phyloP scores from a whole-genome alignment of 2,113 vertebrate species.

The Leptosomus discolor region DNA sequence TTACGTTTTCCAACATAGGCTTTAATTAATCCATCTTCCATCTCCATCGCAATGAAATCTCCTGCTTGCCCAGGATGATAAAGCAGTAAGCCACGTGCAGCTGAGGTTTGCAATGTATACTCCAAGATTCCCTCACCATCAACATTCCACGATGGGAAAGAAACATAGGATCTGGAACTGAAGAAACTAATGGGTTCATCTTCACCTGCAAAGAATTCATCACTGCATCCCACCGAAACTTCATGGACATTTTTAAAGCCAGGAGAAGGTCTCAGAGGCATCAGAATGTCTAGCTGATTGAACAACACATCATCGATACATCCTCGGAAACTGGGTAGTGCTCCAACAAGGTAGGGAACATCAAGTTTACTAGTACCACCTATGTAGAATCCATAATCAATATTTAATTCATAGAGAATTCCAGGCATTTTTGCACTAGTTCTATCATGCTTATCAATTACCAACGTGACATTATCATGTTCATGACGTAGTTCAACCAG shows the following conservation, averaged over 20 bases:
- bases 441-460: conserved; percentile 79
- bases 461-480: conserved; percentile 69
- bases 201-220: conserved; percentile 86
- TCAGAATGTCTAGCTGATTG: conserved; percentile 82
- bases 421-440: conserved; percentile 66
- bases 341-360: conserved; percentile 72
- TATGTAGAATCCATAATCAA: conserved; percentile 79
- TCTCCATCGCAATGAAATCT: conserved; percentile 85
- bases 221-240: conserved; percentile 87
- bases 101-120: conserved; percentile 79
- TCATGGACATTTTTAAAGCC: conserved; percentile 85
- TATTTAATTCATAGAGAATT: conserved; percentile 63
- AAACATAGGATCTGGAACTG: conserved; percentile 87
- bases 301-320: conserved; percentile 86
- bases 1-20: conserved; percentile 74
- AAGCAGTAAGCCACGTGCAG: conserved; percentile 81
- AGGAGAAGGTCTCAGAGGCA: conserved; percentile 82
- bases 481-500: conserved; percentile 75
- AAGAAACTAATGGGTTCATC: conserved; percentile 89
- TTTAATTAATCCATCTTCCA: conserved; percentile 80
- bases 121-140: conserved; percentile 71
- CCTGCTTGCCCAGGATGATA: conserved; percentile 80
- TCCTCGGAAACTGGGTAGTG: conserved; percentile 75
- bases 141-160: conserved; percentile 77
- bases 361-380: conserved; percentile 79